Evolutionary conservation across 1,140 invertebrate species (phyloP).

Genomic region (Drosophila elegans): DNA sequence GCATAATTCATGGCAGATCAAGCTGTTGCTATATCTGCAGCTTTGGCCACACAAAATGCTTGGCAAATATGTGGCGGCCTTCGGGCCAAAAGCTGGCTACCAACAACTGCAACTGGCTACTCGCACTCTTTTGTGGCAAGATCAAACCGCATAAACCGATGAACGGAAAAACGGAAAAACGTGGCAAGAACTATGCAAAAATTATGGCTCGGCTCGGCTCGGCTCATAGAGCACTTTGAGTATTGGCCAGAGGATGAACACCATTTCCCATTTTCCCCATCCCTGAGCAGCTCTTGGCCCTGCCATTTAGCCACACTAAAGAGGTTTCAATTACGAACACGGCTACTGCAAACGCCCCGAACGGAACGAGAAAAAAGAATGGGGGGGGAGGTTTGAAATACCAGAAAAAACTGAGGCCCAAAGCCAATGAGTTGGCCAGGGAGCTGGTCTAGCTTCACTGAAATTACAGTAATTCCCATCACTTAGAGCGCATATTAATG

Average conservation of each 20-base stretch:
- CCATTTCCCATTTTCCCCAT: slow-evolving; percentile 8
- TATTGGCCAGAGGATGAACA: slow-evolving; percentile 57
- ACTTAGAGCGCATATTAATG: slow-evolving; percentile 84
- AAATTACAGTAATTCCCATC: slow-evolving; percentile 84
- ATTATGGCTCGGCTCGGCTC: slow-evolving; percentile 55
- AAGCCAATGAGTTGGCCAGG: slow-evolving; percentile 32
- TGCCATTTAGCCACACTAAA: slow-evolving; percentile 81
- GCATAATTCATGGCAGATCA: slow-evolving; percentile 82
- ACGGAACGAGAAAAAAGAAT: slow-evolving; percentile 31
- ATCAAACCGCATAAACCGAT: slow-evolving; percentile 53
- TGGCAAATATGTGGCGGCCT: slow-evolving; percentile 72
- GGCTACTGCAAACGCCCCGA: slow-evolving; percentile 70
- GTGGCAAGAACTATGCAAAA: slow-evolving; percentile 81
- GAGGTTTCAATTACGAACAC: slow-evolving; percentile 81
- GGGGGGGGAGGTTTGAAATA: neutral
- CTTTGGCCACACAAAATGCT: slow-evolving; percentile 73
- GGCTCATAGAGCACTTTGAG: slow-evolving; percentile 67
- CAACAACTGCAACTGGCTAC: slow-evolving; percentile 34
- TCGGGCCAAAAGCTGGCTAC: slow-evolving; percentile 55
- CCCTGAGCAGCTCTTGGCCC: slow-evolving; percentile 22
- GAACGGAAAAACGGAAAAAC: slow-evolving; percentile 62
- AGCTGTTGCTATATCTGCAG: slow-evolving; percentile 41
- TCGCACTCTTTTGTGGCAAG: slow-evolving; percentile 53
- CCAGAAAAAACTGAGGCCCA: slow-evolving; percentile 31
- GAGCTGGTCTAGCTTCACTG: slow-evolving; percentile 59